Evolutionary conservation across 2,113 vertebrate genomes (phyloP), one percentile per base, ranked within the genome.

Genomic region (Arenaria interpres): DNA sequence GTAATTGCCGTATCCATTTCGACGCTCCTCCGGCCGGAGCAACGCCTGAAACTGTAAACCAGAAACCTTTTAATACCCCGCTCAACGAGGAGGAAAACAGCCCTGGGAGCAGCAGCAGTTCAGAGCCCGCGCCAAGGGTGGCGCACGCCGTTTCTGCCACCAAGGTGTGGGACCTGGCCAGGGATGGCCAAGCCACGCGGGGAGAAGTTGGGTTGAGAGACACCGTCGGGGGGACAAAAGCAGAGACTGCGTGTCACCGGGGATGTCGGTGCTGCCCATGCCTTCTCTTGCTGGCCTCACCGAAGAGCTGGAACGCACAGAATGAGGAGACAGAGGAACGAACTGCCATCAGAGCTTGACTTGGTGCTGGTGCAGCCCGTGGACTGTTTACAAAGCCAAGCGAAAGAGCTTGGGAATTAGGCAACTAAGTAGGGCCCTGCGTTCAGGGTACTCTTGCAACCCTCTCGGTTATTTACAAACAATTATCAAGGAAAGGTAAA

Each of bases 21-120:
- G 2, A 13, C 2, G 53, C 85, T 92, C 53, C 94, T 84, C 74
- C 15, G 8, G 81, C 85, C 93, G 72, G 64, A 90, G 75, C 77
- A 75, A 71, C 7, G 88, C 82, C 75, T 85, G 85, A 67, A 96
- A 83, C 67, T 75, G 66, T 62, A 96, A 97, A 88, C 93, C 77
- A 59, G 39, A 84, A 90, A 50, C 85, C 93, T 91, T 75, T 92
- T 85, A 80, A 91, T 83, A 88, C 62, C 85, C 84, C 6, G 4
- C 60, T 75, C 87, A 35, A 71, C 84, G 27, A 48, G 2, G 82
- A 39, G 17, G 68, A 86, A 82, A 90, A 76, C 41, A 59, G 62
- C 43, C 54, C 69, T 10, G 37, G 64, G 63, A 72, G 73, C 46
- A 54, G 80, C 74, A 43, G 80, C 79, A 39, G 2, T 2, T 41